Conservation (phyloP, 2,888 invertebrate species). For the Thumatha senex region DNA sequence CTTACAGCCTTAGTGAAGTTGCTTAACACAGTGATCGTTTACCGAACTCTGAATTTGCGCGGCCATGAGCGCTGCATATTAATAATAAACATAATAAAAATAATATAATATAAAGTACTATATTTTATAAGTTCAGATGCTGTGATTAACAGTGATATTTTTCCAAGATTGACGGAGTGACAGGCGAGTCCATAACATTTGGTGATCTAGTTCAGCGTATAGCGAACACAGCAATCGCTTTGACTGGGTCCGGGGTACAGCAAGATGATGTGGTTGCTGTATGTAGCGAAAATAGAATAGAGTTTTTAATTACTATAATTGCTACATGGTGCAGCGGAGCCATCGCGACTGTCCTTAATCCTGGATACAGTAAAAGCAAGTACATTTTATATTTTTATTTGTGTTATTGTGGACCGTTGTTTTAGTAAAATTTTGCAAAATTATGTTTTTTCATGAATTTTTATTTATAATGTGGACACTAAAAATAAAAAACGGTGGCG, state of each 20-base stretch:
- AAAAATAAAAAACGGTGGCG: too few species aligned
- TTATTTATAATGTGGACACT: too few species aligned
- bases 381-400: too few species aligned
- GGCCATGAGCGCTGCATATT: too few species aligned
- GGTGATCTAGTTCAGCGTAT: slow-evolving; percentile 47
- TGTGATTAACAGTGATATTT: slow-evolving; percentile 17
- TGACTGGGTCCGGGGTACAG: slow-evolving; percentile 46
- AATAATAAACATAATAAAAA: too few species aligned
- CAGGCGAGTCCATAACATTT: slow-evolving; percentile 48
- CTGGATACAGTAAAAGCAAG: slow-evolving; percentile 54
- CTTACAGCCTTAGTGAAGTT: too few species aligned
- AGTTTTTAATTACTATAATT: slow-evolving; percentile 46
- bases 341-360: slow-evolving; percentile 48
- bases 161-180: slow-evolving; percentile 42
- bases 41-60: too few species aligned
- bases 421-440: too few species aligned
- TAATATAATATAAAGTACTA: neutral
- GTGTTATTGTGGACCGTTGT: too few species aligned
- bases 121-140: neutral
- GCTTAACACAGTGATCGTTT: too few species aligned
- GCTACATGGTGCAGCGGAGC: slow-evolving; percentile 43
- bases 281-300: slow-evolving; percentile 59
- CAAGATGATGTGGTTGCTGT: slow-evolving; percentile 55
- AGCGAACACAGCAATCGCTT: slow-evolving; percentile 46
- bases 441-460: too few species aligned